A percentile compares a stretch with the other conserved stretches of the same genome.
These are phyloP conservation scores for Drepana arcuata DNA, from an alignment of 1,140 invertebrate genomes.

Conservation along the genomic window DNA sequence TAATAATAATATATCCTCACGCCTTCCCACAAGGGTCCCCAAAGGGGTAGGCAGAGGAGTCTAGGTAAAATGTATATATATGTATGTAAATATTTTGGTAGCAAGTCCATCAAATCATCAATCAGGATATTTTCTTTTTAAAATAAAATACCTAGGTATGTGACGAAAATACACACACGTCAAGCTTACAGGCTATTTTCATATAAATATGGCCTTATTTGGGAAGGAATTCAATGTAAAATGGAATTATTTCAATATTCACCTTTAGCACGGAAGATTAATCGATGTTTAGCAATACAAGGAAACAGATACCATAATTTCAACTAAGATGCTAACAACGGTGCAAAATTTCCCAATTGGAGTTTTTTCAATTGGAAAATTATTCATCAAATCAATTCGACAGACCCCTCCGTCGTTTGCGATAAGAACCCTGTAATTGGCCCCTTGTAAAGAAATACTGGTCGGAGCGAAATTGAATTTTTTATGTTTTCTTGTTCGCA, in stretches of 20 bases:
- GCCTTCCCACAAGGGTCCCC: no score
- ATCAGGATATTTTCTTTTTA: no score
- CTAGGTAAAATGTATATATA: no score
- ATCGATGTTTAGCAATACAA: background rate
- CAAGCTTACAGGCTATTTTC: background rate
- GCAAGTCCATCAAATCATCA: no score
- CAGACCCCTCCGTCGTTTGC: conserved; percentile 5
- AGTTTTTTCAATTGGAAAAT: conserved; percentile 36
- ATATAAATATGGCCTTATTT: background rate
- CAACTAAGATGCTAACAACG: no score
- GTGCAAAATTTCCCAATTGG: no score
- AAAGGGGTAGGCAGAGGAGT: no score
- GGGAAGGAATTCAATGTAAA: background rate
- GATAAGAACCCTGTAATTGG: conserved; percentile 36
- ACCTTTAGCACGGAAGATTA: background rate
- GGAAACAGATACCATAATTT: conserved; percentile 2
- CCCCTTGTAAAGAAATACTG: conserved; percentile 32
- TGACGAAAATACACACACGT: no score
- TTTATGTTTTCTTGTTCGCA: conserved; percentile 1
- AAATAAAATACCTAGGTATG: no score
- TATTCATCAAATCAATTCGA: conserved; percentile 44
- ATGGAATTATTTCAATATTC: background rate
- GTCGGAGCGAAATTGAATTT: conserved; percentile 9
- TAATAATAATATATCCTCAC: no score
- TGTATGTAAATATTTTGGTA: no score